Conservation (phyloP, 2,888 invertebrate genomes). For the Parascotia fuliginaria region DNA sequence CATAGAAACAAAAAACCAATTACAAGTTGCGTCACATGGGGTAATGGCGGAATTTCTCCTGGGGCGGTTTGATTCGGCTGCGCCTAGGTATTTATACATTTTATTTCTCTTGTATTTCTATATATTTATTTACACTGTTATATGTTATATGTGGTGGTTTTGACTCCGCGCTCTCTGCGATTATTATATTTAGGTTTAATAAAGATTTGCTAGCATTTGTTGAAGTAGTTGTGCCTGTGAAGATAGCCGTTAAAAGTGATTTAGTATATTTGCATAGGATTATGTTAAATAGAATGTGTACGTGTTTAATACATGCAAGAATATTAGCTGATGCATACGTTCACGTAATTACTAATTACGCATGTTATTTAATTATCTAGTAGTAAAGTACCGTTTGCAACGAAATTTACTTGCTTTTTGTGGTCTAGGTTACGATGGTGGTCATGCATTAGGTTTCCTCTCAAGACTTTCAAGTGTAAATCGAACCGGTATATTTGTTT, state of each 20-base stretch:
- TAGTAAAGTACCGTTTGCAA: too few species aligned
- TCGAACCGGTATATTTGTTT: too few species aligned
- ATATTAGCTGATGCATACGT: too few species aligned
- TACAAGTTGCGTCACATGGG: conserved; percentile 56
- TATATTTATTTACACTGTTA: conserved; percentile 2
- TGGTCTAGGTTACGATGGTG: too few species aligned
- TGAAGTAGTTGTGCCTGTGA: neutral
- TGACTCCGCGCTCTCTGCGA: too few species aligned
- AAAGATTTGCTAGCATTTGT: neutral
- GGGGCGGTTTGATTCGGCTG: conserved; percentile 47
- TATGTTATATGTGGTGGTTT: neutral
- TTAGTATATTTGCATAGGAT: too few species aligned
- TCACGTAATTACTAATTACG: too few species aligned
- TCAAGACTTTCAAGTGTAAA: too few species aligned
- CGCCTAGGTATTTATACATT: conserved; percentile 46
- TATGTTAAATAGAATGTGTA: neutral
- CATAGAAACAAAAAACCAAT: conserved; percentile 59
- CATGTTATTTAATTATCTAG: too few species aligned
- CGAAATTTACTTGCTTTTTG: too few species aligned
- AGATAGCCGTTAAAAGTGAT: neutral
- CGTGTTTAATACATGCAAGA: neutral
- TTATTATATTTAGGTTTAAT: neutral
- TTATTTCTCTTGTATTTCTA: conserved; percentile 36
- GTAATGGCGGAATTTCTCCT: conserved; percentile 51
- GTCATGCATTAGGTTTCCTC: too few species aligned